These are phyloP conservation scores for Pantala flavescens DNA, from an alignment of 1,140 invertebrate species.

Conservation along the genomic window DNA sequence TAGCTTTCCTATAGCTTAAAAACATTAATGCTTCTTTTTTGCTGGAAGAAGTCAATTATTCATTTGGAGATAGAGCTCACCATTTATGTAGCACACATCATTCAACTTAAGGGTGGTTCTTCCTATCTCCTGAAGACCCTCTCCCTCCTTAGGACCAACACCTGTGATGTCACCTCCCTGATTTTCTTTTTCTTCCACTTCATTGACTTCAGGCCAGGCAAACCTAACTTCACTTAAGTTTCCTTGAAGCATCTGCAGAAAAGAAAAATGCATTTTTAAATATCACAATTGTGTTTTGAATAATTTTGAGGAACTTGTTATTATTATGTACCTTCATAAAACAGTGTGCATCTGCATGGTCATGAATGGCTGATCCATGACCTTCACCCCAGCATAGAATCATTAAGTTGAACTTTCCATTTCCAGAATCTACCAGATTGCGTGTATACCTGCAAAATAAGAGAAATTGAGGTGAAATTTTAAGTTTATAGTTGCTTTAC, in stretches of 20 bases:
- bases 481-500: no score
- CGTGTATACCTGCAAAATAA: constrained; percentile 67
- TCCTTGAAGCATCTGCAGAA: constrained; percentile 39
- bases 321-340: constrained; percentile 72
- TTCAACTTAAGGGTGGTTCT: constrained; percentile 55
- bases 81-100: constrained; percentile 91
- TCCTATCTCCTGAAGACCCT: constrained; percentile 46
- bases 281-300: not conserved
- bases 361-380: constrained; percentile 89
- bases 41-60: no score
- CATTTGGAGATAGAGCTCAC: no score
- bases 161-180: constrained; percentile 13
- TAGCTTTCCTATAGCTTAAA: no score
- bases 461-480: not conserved
- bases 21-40: no score
- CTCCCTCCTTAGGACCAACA: constrained; percentile 30
- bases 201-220: constrained; percentile 49
- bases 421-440: constrained; percentile 87
- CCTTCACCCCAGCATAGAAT: constrained; percentile 94
- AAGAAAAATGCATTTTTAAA: not conserved
- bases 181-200: constrained; percentile 17
- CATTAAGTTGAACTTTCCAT: constrained; percentile 97
- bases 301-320: not conserved
- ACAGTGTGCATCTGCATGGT: constrained; percentile 92
- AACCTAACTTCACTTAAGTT: constrained; percentile 52